Evolutionary conservation across 2,113 vertebrate species (phyloP), one percentile per base, ranked within the genome.

Genomic region (human): DNA sequence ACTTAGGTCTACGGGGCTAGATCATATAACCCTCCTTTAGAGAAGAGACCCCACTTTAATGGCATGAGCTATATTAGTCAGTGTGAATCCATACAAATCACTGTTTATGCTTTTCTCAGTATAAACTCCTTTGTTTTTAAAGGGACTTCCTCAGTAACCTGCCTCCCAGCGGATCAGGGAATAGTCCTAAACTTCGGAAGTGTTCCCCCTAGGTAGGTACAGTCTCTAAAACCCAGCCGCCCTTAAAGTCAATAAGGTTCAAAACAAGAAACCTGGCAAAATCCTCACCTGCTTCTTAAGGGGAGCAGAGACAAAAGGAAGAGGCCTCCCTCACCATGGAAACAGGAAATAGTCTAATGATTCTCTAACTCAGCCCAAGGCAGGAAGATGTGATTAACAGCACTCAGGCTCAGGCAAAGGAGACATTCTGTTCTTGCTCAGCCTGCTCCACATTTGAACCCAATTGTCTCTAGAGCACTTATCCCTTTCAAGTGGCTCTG

Each of bases 401-500:
- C 66, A 61, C 87, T 94, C 95, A 50, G 17, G 32, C 68, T 68
- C 30, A 91, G 79, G 10, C 35, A 84, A 90, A 95, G 75, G 92
- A 3, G 90, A 92, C 89, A 90, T 18, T 83, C 78, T 92, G 73
- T 90, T 93, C 90, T 80, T 70, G n/a, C 90, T 92, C 79, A 52
- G 89, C 43, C 75, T 93, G n/a, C 85, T 93, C 78, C 0, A 10
- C 57, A 94, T 97, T 79, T 83, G 88, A 90, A 86, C 88, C 59
- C 79, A 91, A 59, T 90, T 82, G 57, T 96, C 82, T 93, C 48
- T 32, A 87, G 45, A 94, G 96, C 70, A 97, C 90, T 73, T 73
- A 86, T 57, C 61, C 61, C 55, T 93, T 75, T 93, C 73, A 68
- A 95, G 76, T 83, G 93, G 66, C 40, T 83, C 22, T 2, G 57